Base-by-base conservation (phyloP, 2,888 invertebrate species). In the Lamproptera curius region DNA sequence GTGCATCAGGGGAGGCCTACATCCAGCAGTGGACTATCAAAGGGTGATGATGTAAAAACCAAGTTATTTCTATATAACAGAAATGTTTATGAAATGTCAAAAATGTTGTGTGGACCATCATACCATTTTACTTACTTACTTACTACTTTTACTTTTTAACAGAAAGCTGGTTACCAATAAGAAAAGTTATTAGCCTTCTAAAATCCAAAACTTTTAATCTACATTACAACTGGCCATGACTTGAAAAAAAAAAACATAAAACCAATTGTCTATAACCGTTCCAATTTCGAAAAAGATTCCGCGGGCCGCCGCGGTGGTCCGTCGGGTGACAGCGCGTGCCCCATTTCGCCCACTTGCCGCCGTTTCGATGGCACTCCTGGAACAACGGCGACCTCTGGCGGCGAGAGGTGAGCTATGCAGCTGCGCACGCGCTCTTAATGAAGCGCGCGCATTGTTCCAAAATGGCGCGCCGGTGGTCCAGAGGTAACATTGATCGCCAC, bases 351-450 rank as follows among this genome's bases (percentile, higher is more conserved):
- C 72, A 65, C 71, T 74, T 56, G 51, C 57, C 47, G 37, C 52
- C 65, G 68, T 78, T n/a, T 77, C 57, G 52, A 61, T 45, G 40
- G 53, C 34, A 54, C 65, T 67, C 68, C 73, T 75, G 71, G 68
- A 63, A 66, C 39, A 55, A 64, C 61, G 61, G 61, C 62, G 58
- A 62, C 60, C 62, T 63, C 56, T 57, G 57, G 44, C 11, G 11
- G 31, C 31, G 13, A 52, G 49, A 16, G 36, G 58, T 62, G 64
- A 60, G 42, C 59, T 83, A 83, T 82, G 82, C 83, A 83, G 67
- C 61, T 40, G 45, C 63, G 73, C 83, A 82, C 83, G 80, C 76
- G 82, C 76, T 71, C 78, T 79, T 74, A 76, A 76, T 80, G 68
- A 69, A 59, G 59, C 59, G 54, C 53, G 57, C 54, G 61, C 64